Percentiles rank a stretch among this genome's conserved stretches.
Evolutionary conservation across 1,140 invertebrate genomes (phyloP).

Genomic region (Drosophila tsacasi): DNA sequence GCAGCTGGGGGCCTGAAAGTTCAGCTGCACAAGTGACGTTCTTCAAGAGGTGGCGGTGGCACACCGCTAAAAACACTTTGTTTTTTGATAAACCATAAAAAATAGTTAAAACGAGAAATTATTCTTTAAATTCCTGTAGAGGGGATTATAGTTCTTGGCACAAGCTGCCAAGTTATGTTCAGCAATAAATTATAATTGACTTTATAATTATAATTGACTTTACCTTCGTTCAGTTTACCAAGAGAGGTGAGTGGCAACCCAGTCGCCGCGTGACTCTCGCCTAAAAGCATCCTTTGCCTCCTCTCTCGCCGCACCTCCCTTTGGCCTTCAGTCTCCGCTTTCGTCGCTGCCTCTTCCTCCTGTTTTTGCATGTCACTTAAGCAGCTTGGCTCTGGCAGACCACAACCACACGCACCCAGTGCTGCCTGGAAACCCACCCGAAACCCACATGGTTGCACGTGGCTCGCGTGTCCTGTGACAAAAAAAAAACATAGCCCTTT

Average conservation of each 20-base stretch:
- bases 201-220: no score
- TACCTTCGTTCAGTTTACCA: neutral
- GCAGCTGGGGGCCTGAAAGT: constrained; percentile 58
- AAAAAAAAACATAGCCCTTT: no score
- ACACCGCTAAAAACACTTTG: neutral
- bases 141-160: neutral
- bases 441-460: constrained; percentile 6
- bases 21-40: constrained; percentile 48
- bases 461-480: constrained; percentile 31
- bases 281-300: constrained; percentile 21
- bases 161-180: neutral
- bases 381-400: constrained; percentile 34
- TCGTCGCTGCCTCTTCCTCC: constrained; percentile 1
- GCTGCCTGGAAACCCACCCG: neutral
- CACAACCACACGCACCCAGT: neutral
- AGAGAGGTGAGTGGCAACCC: neutral
- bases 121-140: neutral
- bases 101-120: neutral
- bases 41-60: constrained; percentile 13
- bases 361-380: constrained; percentile 38
- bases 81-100: neutral
- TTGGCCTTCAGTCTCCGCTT: neutral
- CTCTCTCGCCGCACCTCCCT: neutral
- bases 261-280: constrained; percentile 26
- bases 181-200: no score